Evolutionary conservation across 2,888 invertebrate genomes (phyloP), one percentile per base, ranked within the genome.

Genomic region (Galerucella calmariensis): DNA sequence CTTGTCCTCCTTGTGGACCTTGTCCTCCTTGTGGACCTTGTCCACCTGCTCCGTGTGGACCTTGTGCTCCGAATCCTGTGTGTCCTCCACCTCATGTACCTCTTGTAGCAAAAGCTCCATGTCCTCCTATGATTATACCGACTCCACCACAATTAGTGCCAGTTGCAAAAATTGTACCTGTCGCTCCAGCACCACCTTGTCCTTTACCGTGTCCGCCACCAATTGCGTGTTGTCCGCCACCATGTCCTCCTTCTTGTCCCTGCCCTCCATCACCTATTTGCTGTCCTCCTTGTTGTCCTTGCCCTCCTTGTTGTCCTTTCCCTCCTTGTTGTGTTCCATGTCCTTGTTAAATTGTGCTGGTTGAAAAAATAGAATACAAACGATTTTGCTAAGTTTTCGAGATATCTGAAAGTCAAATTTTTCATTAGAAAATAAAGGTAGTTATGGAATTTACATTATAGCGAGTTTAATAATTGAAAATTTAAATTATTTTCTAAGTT

Each of bases 71-170:
- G 10, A 67, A 51, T 71, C 74, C 70, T 1, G 74, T 73, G n/a
- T 72, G 72, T n/a, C 79, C 78, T 14, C 78, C 80, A 5, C 84
- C 84, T 14, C 82, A 80, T 70, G 82, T 84, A 16, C 84, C 84
- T 14, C 72, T 84, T 27, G 77, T 84, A 56, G 82, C 84, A 11
- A 82, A 82, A 74, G 82, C 83, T 12, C 84, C 84, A 3, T 84
- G 84, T 74, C 84, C 84, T n/a, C 85, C 85, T 12, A 80, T 83
- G 2, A 80, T 84, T 59, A 80, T 82, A 53, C 82, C 83, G 14
- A 77, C 78, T 44, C 83, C 84, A 35, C 84, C 84, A 59, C 83
- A 83, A 20, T 77, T 82, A 16, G 82, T 83, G 2, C 83, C 84
- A 10, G 81, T 84, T 20, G 84, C 83, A 27, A 75, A 78, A 61